phyloP scores from a whole-genome alignment of 2,888 invertebrate genomes.

The Drosophila greeni region DNA sequence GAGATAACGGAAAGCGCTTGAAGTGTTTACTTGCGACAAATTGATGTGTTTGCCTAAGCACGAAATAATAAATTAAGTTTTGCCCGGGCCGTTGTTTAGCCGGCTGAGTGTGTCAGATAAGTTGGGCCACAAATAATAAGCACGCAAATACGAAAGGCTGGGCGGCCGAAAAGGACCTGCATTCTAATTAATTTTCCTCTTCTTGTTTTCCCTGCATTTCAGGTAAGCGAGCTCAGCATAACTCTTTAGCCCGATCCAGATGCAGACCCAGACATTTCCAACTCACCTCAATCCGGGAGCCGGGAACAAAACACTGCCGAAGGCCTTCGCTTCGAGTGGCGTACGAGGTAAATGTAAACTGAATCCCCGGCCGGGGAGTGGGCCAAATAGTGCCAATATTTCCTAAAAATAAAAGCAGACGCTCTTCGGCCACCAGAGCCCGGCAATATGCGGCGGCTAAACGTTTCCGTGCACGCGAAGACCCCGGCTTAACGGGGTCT shows the following conservation, averaged over 20 bases:
- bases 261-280: slow-evolving; percentile 27
- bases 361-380: slow-evolving; percentile 41
- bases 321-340: slow-evolving; percentile 41
- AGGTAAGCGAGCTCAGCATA: slow-evolving; percentile 34
- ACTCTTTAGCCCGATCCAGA: slow-evolving; percentile 12
- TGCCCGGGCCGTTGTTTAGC: slow-evolving; percentile 15
- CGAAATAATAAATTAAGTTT: slow-evolving; percentile 69
- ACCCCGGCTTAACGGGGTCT: slow-evolving; percentile 24
- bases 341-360: slow-evolving; percentile 54
- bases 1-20: slow-evolving; percentile 70
- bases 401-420: slow-evolving; percentile 70
- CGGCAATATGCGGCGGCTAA: slow-evolving; percentile 68
- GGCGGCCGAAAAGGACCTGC: background rate
- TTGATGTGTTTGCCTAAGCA: slow-evolving; percentile 71
- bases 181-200: slow-evolving; percentile 38
- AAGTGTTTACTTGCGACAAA: slow-evolving; percentile 71
- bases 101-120: slow-evolving; percentile 28
- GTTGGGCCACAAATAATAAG: slow-evolving; percentile 25
- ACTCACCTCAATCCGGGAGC: slow-evolving; percentile 20
- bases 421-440: slow-evolving; percentile 44
- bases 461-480: slow-evolving; percentile 72
- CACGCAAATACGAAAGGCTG: slow-evolving; percentile 11
- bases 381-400: slow-evolving; percentile 66
- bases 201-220: slow-evolving; percentile 20
- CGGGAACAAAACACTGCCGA: slow-evolving; percentile 19